phyloP scores from a whole-genome alignment of 2,888 invertebrate genomes.

The Trisateles emortualis region DNA sequence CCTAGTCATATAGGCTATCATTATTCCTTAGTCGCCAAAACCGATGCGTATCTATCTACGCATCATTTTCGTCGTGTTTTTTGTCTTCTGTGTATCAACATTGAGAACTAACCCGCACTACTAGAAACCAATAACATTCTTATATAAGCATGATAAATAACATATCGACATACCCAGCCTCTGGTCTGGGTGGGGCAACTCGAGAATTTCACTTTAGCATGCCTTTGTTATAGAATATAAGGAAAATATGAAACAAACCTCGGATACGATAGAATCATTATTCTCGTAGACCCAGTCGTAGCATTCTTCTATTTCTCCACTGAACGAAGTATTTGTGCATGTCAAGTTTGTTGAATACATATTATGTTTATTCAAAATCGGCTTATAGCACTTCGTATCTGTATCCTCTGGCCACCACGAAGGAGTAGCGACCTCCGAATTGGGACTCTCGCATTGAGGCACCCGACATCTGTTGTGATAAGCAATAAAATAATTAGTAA shows the following conservation, averaged over 20 bases:
- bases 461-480: constrained; percentile 64
- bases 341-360: constrained; percentile 52
- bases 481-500: not conserved
- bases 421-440: constrained; percentile 54
- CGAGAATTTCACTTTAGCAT: no score
- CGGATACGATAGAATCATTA: constrained; percentile 68
- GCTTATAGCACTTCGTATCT: constrained; percentile 64
- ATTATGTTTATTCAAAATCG: constrained; percentile 53
- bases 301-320: constrained; percentile 60
- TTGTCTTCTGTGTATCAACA: no score
- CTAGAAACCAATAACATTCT: no score
- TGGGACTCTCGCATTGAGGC: constrained; percentile 65
- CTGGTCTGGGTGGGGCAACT: no score
- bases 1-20: no score
- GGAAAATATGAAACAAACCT: constrained; percentile 50
- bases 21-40: no score
- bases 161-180: no score
- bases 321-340: constrained; percentile 64
- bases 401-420: constrained; percentile 69
- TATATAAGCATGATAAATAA: no score
- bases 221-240: not conserved
- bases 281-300: constrained; percentile 73
- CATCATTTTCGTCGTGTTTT: no score
- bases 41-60: no score
- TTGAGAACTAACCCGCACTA: no score